phyloP scores from a whole-genome alignment of 1,140 invertebrate genomes.

The Neodiprion lecontei region DNA sequence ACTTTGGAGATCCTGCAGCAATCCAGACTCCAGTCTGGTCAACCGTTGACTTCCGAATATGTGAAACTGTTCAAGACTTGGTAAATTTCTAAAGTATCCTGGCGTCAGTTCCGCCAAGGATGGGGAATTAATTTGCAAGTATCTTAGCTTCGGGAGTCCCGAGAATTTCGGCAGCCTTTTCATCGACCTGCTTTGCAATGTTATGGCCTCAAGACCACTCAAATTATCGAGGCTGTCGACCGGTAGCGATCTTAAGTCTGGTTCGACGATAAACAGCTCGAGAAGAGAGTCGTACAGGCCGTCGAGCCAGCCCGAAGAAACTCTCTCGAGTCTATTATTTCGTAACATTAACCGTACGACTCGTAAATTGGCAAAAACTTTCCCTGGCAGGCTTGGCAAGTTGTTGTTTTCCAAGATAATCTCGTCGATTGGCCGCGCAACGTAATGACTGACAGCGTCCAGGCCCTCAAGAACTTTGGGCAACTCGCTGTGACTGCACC shows the following conservation, averaged over 20 bases:
- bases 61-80: conserved; percentile 77
- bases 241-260: conserved; percentile 77
- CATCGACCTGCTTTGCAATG: conserved; percentile 76
- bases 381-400: conserved; percentile 79
- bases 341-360: conserved; percentile 82
- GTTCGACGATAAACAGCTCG: conserved; percentile 85
- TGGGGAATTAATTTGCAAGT: conserved; percentile 71
- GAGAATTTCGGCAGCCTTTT: conserved; percentile 75
- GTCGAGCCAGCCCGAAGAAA: conserved; percentile 81
- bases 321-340: conserved; percentile 81
- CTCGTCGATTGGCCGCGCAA: conserved; percentile 79
- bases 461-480: conserved; percentile 76
- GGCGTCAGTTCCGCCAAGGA: conserved; percentile 74
- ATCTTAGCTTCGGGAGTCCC: conserved; percentile 69
- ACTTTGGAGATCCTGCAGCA: conserved; percentile 77
- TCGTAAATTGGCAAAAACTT: conserved; percentile 75
- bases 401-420: conserved; percentile 87
- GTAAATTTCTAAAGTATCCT: conserved; percentile 74
- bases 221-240: conserved; percentile 78
- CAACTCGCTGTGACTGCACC: conserved; percentile 87
- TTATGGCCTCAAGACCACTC: conserved; percentile 80
- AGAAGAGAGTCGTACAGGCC: conserved; percentile 78
- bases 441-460: conserved; percentile 71
- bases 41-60: conserved; percentile 74
- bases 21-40: conserved; percentile 71